Base-by-base conservation (phyloP, 2,888 invertebrate genomes). In the Apantesis nais region DNA sequence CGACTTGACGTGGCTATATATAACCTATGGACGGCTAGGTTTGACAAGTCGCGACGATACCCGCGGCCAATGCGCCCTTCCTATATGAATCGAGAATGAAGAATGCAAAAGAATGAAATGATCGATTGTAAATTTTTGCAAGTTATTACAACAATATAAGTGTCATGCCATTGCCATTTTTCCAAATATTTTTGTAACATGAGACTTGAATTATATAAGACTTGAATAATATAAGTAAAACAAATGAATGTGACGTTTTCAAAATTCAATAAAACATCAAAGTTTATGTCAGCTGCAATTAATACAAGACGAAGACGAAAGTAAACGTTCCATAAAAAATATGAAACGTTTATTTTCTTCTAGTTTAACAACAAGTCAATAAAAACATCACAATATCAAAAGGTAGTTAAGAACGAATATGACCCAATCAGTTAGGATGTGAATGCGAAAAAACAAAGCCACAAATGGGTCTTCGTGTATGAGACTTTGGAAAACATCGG, bases 1-100 rank as follows among this genome's bases (percentile, higher is more conserved):
- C 81, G 86, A 78, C 83, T 86, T 84, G 80, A 83, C 81, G 80
- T 80, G 85, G 81, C 87, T 90, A 90, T 90, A 89, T 89, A 88
- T 89, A 88, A 78, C 55, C 78, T 71, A 82, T 81, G 80, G 86
- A 79, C 81, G 80, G 78, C 81, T 83, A 84, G 76, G 80, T 85
- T 86, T 87, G 88, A 88, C 88, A 75, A 71, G 68, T 63, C 68
- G 62, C 78, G 74, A 52, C 74, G 77, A 77, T 72, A 76, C 70
- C 72, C 70, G 73, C 44, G 73, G 71, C 72, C 62, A 64, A 39
- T 52, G 61, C 60, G 68, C 78, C 78, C 74, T 78, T 75, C 77
- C 80, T 79, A 68, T 74, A 68, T 78, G 78, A 78, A 79, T 76
- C 60, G 69, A 74, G 68, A 78, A 69, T 74, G 72, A 72, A 55